Evolutionary conservation across 2,113 vertebrate species (phyloP), one percentile per base, ranked within the genome.

Genomic region (rabbit (Oryctolagus cuniculus)): DNA sequence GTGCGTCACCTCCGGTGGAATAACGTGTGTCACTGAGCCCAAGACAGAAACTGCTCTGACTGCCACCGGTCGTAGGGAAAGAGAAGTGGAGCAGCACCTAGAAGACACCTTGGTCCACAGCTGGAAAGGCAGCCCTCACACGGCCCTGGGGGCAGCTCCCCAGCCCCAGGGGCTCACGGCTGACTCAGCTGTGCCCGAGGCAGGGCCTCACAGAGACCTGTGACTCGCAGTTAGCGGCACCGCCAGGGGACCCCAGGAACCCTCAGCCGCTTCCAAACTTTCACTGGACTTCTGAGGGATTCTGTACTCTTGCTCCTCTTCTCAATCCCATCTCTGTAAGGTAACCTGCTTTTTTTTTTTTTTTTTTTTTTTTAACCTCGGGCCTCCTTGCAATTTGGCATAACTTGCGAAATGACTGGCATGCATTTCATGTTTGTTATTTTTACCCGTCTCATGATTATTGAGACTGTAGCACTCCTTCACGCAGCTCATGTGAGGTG

Each of bases 391-490:
- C 12, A 13, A n/a, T 97, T 83, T n/a, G 91, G 70, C 27, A 24
- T 78, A 79, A 88, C 53, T 53, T 51, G 16, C 49, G 55, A 94
- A 86, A 70, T 86, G 90, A 96, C 93, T 86, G 83, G 36, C 19
- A 86, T 82, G 34, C 36, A 91, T 96, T 95, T 81, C 77, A 63
- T 67, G 74, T 95, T 89, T 89, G 94, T 94, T 93, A 91, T 96
- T 96, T 96, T 96, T 92, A 75, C 79, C 95, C 87, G 89, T 72
- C 38, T 93, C 58, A 34, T 96, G 24, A 90, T 95, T 96, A 64
- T 77, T 24, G 49, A 89, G 77, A 92, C 91, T 89, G 96, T 78
- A 94, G 89, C 72, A 24, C 31, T n/a, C 93, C 95, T 97, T 91
- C 96, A 94, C 0, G 12, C 17, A 49, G 94, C 81, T 78, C 38